phyloP scores from a whole-genome alignment of 2,797 vertebrate species.

The Tarsius wallacei region DNA sequence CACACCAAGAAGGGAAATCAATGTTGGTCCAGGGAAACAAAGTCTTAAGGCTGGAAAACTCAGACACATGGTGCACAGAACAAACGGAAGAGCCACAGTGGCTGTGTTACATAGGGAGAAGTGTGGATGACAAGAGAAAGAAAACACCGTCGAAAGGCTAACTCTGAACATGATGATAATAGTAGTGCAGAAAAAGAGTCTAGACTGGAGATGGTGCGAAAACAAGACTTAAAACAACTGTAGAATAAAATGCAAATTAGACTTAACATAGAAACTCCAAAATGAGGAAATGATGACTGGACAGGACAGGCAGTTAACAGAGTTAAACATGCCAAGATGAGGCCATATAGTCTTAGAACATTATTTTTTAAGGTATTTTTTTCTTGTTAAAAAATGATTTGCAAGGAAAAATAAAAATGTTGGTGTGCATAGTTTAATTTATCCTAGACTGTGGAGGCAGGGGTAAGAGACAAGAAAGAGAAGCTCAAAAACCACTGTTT shows the following conservation, averaged over 20 bases:
- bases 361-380: background rate
- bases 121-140: background rate
- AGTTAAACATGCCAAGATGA: background rate
- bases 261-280: no score
- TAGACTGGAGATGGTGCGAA: background rate
- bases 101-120: no score
- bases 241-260: background rate
- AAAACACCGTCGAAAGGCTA: fast-evolving
- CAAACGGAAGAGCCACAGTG: background rate
- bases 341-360: background rate
- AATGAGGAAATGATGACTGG: background rate
- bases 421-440: background rate
- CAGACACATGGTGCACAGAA: background rate
- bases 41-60: background rate
- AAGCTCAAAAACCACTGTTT: background rate
- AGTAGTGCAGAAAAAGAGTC: background rate
- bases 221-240: fast-evolving
- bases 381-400: background rate
- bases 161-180: no score
- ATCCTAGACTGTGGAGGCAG: background rate
- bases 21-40: background rate
- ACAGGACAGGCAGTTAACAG: background rate
- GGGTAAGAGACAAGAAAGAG: fast-evolving
- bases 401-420: background rate
- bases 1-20: background rate